Conservation (phyloP, 2,888 invertebrate genomes). For the Chamaedrilus cognettii region DNA sequence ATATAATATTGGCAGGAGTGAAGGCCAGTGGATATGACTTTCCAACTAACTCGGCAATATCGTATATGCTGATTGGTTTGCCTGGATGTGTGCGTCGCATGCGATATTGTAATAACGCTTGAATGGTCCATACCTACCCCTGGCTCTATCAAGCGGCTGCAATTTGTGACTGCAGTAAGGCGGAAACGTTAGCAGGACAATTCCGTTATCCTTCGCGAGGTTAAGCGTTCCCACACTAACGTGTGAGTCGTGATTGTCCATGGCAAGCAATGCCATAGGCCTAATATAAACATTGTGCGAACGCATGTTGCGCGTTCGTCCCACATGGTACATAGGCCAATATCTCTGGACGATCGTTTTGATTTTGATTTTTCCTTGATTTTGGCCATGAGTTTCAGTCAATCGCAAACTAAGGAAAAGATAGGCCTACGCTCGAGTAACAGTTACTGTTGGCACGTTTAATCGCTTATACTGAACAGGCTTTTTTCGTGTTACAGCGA, state of each 20-base stretch:
- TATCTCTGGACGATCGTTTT: too few species aligned
- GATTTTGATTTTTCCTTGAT: too few species aligned
- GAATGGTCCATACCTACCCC: background rate
- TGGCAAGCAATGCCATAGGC: too few species aligned
- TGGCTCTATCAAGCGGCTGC: slow-evolving; percentile 42
- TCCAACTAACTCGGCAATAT: background rate
- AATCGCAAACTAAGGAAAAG: too few species aligned
- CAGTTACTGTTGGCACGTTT: too few species aligned
- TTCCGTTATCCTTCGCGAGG: slow-evolving; percentile 40
- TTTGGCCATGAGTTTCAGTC: too few species aligned
- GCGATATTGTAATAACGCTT: background rate
- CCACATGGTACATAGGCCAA: too few species aligned
- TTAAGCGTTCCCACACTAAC: slow-evolving; percentile 44
- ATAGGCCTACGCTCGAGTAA: too few species aligned
- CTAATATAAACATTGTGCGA: too few species aligned
- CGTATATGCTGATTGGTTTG: background rate
- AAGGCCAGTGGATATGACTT: background rate
- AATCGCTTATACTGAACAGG: too few species aligned
- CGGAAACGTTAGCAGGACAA: slow-evolving; percentile 41
- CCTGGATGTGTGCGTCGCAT: slow-evolving; percentile 1
- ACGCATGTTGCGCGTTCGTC: too few species aligned
- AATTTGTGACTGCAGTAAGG: slow-evolving; percentile 52
- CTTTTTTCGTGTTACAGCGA: too few species aligned
- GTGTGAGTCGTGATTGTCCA: slow-evolving; percentile 56
- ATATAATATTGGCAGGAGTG: background rate